Base-by-base conservation (phyloP, 2,113 vertebrate genomes). In the Alosa alosa region DNA sequence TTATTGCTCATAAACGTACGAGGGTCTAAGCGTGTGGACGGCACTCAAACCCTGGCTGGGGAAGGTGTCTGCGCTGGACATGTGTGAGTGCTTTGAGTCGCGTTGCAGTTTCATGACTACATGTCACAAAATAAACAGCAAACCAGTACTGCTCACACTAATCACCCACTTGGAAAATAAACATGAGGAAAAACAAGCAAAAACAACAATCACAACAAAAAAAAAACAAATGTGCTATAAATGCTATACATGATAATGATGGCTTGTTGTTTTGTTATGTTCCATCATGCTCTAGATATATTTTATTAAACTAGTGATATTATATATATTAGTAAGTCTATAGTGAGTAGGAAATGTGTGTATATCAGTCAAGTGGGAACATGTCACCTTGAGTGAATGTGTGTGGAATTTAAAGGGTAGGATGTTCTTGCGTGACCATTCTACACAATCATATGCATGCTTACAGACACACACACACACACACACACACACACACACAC, bases 1-100 rank as follows among this genome's bases (percentile, higher is more conserved):
- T 87, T 78, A 75, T 87, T 31, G 60, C 82, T 44, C 45, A 44
- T 55, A 49, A 87, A 84, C 41, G 78, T 81, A 47, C 25, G 52
- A 86, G 64, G 64, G 25, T 36, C 25, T 72, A 25, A 72, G 64
- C 10, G 8, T 72, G 64, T 72, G 64, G 64, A 72, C 25, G 13
- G 25, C 64, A 36, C 64, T 0, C 0, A 36, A 72, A 36, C 64
- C n/a, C 25, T 36, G 64, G 64, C 64, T 13, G 64, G 7, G 31
- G 64, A 72, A 72, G 64, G 64, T 72, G 64, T 10, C 25, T 0
- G 25, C 31, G 13, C 64, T 72, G 64, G 64, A 72, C n/a, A 72
- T 72, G 25, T 72, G 64, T 47, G 47, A 50, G 25, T 39, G 60
- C 46, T 31, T 31, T 72, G 8, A 72, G n/a, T 31, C n/a, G 31